phyloP scores from a whole-genome alignment of 2,888 invertebrate species.

The Drosophila subquinaria region DNA sequence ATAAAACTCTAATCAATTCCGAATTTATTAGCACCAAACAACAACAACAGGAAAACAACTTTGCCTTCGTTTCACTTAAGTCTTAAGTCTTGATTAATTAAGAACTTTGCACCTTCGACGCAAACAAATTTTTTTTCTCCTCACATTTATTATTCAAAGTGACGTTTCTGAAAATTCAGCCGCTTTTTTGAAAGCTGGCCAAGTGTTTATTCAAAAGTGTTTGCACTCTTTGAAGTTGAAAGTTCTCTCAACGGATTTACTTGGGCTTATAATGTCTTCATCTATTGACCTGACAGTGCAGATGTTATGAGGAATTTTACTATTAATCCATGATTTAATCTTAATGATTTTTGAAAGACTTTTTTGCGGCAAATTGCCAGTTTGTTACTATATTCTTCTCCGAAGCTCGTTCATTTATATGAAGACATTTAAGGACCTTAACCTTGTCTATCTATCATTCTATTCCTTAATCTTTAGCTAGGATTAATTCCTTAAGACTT shows the following conservation, averaged over 20 bases:
- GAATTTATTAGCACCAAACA: conserved; percentile 1
- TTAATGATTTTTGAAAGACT: background rate
- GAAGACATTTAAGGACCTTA: too few species aligned
- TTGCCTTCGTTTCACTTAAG: background rate
- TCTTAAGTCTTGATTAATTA: conserved; percentile 2
- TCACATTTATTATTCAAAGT: conserved; percentile 7
- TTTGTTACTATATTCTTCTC: too few species aligned
- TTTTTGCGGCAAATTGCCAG: too few species aligned
- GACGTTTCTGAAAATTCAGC: conserved; percentile 1
- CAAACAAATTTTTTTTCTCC: conserved; percentile 4
- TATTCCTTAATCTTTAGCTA: too few species aligned
- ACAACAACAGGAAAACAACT: background rate
- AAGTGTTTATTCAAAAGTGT: background rate
- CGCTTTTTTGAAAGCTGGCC: background rate
- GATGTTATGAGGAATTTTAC: background rate
- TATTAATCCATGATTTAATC: background rate
- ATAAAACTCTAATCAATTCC: conserved; percentile 5
- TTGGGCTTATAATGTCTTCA: background rate
- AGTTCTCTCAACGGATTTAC: background rate
- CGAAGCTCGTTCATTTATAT: too few species aligned
- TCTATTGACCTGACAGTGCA: background rate
- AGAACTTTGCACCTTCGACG: conserved; percentile 2
- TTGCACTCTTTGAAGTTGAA: background rate
- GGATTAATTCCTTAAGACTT: too few species aligned
- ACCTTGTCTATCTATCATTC: too few species aligned